Base-by-base conservation (phyloP, 2,797 vertebrate species). In the Pelodytes ibericus region DNA sequence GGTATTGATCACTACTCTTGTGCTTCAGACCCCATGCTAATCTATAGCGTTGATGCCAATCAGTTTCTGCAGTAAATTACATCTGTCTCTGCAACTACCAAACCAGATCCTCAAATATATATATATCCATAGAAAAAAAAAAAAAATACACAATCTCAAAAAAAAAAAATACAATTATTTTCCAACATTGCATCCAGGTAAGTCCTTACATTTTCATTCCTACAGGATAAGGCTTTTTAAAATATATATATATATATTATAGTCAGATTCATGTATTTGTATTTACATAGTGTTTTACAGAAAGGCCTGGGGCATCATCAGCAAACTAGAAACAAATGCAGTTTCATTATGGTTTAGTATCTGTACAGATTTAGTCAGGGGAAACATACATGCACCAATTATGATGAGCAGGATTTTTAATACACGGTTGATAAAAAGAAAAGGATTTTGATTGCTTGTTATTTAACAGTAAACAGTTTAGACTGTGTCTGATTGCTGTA, bases 11-110 rank as follows among this genome's bases (percentile, higher is more conserved):
- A 88, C 84, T 82, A 90, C 91, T 92, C 87, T 91, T 85, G 91
- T 91, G 91, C 90, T 83, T 86, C 87, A 88, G 92, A 95, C 93
- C 92, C 91, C 91, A 89, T 91, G 94, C 93, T 91, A 91, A 93
- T 92, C 92, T 92, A 86, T 87, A 88, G 89, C 89, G 86, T 91
- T 91, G 81, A 90, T 90, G 90, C 90, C 91, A 90, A 90, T 89
- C 92, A 87, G 87, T 83, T 70, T 80, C 62, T 80, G 82, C 80
- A 82, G 81, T 72, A 79, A 82, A 82, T 83, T 84, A 90, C 90
- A 92, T 93, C 94, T 92, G 88, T 90, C 90, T 82, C 82, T 66
- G 49, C 76, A 68, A 82, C 83, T 80, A 72, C 75, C n/a, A 73
- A 80, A 83, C 75, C 75, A 82, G 81, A 80, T 85, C 82, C 81